Conservation (phyloP, 1,140 invertebrate genomes). For the Ips nitidus region DNA sequence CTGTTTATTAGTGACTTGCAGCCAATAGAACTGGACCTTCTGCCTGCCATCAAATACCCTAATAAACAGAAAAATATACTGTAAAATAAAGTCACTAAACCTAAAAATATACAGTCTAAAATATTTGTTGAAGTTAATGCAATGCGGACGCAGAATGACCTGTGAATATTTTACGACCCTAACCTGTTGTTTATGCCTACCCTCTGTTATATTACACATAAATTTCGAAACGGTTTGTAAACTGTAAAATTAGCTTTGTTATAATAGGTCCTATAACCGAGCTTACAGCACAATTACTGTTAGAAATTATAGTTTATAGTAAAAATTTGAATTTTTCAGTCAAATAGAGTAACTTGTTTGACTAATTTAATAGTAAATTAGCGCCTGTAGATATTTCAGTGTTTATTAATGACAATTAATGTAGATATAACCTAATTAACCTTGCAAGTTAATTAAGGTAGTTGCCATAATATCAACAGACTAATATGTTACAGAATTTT, state of each 20-base stretch:
- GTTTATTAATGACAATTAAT: too few relatives aligned
- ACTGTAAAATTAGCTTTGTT: background rate
- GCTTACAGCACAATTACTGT: background rate
- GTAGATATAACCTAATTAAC: too few relatives aligned
- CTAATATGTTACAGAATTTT: too few relatives aligned
- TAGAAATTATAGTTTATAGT: background rate
- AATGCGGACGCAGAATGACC: background rate
- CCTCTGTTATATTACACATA: background rate
- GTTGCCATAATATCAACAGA: too few relatives aligned
- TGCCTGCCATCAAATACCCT: constrained; percentile 54
- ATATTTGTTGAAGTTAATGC: too few relatives aligned
- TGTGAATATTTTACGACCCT: background rate
- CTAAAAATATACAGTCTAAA: background rate
- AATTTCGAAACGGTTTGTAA: background rate
- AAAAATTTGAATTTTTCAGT: too few relatives aligned
- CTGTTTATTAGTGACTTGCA: constrained; percentile 59
- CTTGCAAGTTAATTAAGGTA: too few relatives aligned
- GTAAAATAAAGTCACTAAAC: background rate
- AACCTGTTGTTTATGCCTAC: background rate
- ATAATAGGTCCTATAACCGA: background rate
- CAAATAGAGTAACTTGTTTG: too few relatives aligned
- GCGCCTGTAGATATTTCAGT: too few relatives aligned
- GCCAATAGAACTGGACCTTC: constrained; percentile 60
- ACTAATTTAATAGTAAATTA: too few relatives aligned
- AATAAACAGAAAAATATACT: too few relatives aligned